Evolutionary conservation across 1,140 invertebrate species (phyloP), one percentile per base, ranked within the genome.

Genomic region (Drosophila teissieri): DNA sequence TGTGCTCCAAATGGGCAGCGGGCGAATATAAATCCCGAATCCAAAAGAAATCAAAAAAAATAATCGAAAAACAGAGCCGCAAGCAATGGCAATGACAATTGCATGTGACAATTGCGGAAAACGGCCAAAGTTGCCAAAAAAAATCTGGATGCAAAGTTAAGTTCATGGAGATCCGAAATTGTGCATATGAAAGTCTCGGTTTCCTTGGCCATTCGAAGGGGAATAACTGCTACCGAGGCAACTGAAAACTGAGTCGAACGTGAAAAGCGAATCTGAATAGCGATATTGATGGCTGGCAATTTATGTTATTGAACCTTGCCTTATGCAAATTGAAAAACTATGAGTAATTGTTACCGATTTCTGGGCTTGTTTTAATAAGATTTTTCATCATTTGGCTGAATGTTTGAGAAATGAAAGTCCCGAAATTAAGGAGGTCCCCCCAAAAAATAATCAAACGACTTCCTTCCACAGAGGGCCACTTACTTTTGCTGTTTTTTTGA

Each of bases 31-130:
- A 88, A 86, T 86, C 83, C 73, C 63, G 48, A 85, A 61, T 48
- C 63, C 63, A 53, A 51, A 46, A 68, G 44, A 31, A 68, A 68
- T 48, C 46, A 46, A 17, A 68, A 49, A 31, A 68, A 49, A 36
- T 17, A 63, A 51, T 40, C 34, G n/a, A 49, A 57, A 46, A 48
- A 51, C 42, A 8, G 45, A 54, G 48, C 39, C 19, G 14, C 67
- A 63, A 85, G 79, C 80, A 88, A 89, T 88, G 83, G 83, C 83
- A 83, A 88, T 88, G 83, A 88, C 83, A 88, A 83, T 89, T 88
- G 83, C 51, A 68, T 73, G 79, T 77, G 69, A 86, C 85, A 86
- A 81, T 68, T 88, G 79, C 84, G 83, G 84, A 88, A 88, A 86
- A 88, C 80, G 72, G 79, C 76, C 84, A 80, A 80, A 70, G 31